A percentile compares a stretch with the other conserved stretches of the same genome.
Conservation (phyloP, 2,113 vertebrate species). For the Otocyon megalotis region DNA sequence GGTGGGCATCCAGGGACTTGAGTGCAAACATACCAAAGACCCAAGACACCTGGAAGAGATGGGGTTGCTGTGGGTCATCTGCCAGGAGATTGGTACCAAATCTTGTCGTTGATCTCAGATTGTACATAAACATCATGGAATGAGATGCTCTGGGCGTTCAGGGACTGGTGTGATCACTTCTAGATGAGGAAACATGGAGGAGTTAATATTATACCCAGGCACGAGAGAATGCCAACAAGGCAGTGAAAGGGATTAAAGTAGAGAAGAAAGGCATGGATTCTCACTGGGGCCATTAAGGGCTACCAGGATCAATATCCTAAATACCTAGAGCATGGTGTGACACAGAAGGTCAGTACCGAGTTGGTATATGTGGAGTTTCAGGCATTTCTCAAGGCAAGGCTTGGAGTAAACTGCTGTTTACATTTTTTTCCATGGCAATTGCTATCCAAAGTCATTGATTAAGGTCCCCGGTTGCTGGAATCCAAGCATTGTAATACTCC, state of each 20-base stretch:
- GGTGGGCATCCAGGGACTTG: background rate
- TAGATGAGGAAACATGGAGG: background rate
- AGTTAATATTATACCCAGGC: background rate
- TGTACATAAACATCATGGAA: background rate
- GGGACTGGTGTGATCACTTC: background rate
- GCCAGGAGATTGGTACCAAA: background rate
- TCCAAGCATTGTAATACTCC: background rate
- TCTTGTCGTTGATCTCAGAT: background rate
- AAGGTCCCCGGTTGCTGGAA: background rate
- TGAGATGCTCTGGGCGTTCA: background rate
- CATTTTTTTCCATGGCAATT: background rate
- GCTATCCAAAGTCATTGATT: background rate
- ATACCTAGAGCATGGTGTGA: background rate
- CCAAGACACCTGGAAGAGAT: background rate
- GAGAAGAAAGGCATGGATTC: background rate
- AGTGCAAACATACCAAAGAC: background rate
- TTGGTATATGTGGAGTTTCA: background rate
- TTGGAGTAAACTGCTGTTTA: background rate
- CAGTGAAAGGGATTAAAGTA: background rate
- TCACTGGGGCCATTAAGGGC: background rate
- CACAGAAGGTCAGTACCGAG: background rate
- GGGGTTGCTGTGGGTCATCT: background rate
- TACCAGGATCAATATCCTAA: background rate
- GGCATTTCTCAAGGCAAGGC: background rate
- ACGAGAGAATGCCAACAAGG: background rate